Conservation (phyloP, 2,797 vertebrate genomes). For the Leptodactylus fallax region DNA sequence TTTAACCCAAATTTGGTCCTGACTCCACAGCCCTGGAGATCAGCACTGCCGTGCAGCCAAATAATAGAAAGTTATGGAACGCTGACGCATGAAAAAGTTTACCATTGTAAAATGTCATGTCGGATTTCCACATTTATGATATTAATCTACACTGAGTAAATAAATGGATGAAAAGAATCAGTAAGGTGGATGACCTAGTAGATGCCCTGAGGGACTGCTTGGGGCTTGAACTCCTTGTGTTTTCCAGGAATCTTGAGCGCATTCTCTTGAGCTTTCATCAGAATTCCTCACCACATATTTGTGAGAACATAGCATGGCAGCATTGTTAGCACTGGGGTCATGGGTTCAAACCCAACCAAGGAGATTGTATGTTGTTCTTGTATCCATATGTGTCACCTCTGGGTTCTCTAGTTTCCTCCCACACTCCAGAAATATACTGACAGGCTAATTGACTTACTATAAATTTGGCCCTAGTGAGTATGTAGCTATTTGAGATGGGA, state of each 20-base stretch:
- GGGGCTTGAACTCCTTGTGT: not conserved
- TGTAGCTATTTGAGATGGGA: too few species aligned
- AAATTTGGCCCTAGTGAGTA: too few species aligned
- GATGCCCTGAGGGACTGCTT: not conserved
- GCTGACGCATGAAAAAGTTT: too few species aligned
- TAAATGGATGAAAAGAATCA: not conserved
- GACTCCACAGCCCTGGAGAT: too few species aligned
- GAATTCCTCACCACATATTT: not conserved
- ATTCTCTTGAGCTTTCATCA: not conserved
- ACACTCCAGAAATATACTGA: not conserved
- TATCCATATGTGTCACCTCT: too few species aligned
- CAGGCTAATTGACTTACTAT: too few species aligned
- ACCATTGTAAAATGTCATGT: too few species aligned
- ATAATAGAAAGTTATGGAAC: too few species aligned
- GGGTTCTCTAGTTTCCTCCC: not conserved
- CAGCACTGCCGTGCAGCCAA: too few species aligned
- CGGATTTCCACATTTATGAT: too few species aligned
- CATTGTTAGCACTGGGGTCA: not conserved
- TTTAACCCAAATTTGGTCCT: too few species aligned
- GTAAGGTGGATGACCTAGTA: not conserved
- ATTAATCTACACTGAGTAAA: too few species aligned
- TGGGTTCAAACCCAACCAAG: not conserved
- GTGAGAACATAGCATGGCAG: not conserved
- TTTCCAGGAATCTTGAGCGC: conserved; percentile 1
- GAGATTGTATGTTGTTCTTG: not conserved